Base-by-base conservation (phyloP, 2,888 invertebrate genomes). In the Sminthurinus aureus region DNA sequence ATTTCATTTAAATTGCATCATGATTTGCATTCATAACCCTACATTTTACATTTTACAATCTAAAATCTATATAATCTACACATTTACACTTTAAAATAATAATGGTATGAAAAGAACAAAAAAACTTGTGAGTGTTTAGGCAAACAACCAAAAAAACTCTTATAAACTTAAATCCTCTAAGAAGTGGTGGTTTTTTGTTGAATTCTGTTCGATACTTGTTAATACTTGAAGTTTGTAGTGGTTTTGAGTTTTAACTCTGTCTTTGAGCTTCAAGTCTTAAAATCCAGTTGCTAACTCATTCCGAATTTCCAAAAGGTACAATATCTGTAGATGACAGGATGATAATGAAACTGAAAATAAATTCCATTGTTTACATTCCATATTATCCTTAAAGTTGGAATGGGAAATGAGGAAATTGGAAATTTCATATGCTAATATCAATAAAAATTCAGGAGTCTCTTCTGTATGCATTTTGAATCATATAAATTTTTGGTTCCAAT, bases 321-420 rank as follows among this genome's bases (percentile, higher is more conserved):
- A 26, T 26, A 24, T 24, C 1, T 71, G 71, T 24, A 71, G 69
- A 73, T 51, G 69, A 50, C 20, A 18, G 69, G 24, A 64, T 79
- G 71, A 80, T 71, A 80, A 71, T 76, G 76, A 76, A 76, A 76
- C 26, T 24, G 26, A 13, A 77, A 78, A 24, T 66, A 69, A 22
- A 69, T n/a, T 73, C 51, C 80, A 71, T 9, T 38, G 66, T 64
- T 78, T 78, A 20, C 24, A n/a, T 69, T 58, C 71, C 24, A 20
- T 71, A 22, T 15, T 0, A 3, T 26, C 11, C 71, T 24, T 24
- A 26, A 71, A 24, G 38, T 38, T 38, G 38, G n/a, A n/a, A 38
- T 38, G 6, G 38, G n/a, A n/a, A 38, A 38, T 38, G 38, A 38
- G 38, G 38, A 38, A 38, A 38, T 38, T 38, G 6, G 38, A 38